phyloP scores from a whole-genome alignment of 1,140 invertebrate species.

The Drosophila mauritiana region DNA sequence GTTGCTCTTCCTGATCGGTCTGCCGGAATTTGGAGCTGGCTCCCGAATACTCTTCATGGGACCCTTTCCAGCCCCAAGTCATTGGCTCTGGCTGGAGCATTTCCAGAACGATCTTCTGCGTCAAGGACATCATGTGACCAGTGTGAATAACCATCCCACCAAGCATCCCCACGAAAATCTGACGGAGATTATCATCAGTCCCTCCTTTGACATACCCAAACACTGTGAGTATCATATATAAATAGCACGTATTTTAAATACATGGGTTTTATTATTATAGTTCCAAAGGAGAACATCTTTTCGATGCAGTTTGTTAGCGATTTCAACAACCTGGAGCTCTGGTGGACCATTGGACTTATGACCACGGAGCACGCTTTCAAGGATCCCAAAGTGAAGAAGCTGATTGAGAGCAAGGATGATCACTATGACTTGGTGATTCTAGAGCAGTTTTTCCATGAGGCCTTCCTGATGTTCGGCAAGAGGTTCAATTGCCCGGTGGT shows the following conservation, averaged over 20 bases:
- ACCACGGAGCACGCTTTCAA: conserved; percentile 85
- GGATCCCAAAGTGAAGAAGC: conserved; percentile 84
- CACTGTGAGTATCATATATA: conserved; percentile 67
- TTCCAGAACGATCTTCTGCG: conserved; percentile 86
- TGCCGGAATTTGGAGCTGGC: conserved; percentile 15
- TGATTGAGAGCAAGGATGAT: conserved; percentile 84
- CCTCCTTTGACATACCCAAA: conserved; percentile 85
- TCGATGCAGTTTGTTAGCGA: conserved; percentile 73
- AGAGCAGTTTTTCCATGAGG: conserved; percentile 87
- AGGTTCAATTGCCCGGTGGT: conserved; percentile 86
- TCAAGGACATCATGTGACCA: conserved; percentile 87
- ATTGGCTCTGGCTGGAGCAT: conserved; percentile 86
- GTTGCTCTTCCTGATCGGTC: conserved; percentile 38
- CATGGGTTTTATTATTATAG: conserved; percentile 21
- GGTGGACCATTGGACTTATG: conserved; percentile 84
- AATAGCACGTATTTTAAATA: too few species aligned
- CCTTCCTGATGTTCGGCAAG: conserved; percentile 85
- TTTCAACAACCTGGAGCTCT: conserved; percentile 75
- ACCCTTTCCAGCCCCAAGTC: conserved; percentile 83
- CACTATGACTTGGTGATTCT: conserved; percentile 86
- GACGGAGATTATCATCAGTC: conserved; percentile 85
- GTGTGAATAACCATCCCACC: conserved; percentile 85
- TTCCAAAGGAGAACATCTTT: conserved; percentile 82
- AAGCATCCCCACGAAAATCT: conserved; percentile 85
- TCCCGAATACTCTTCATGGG: conserved; percentile 81